Percentiles rank a stretch among this genome's conserved stretches.
Evolutionary conservation across 2,888 invertebrate species (phyloP).

Genomic region (Epinotia brunnichana): DNA sequence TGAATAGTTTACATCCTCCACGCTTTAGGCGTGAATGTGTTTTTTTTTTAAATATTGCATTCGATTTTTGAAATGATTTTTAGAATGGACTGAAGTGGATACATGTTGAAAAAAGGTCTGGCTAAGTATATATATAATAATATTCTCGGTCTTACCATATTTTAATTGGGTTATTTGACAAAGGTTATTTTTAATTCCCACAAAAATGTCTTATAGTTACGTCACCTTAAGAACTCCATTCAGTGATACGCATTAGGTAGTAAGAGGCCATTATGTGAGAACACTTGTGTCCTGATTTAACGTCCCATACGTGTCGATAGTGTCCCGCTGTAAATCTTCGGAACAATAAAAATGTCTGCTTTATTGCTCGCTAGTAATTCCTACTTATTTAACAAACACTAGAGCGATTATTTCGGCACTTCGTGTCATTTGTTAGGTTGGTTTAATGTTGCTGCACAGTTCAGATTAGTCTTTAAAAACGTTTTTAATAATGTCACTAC

Average conservation of each 20-base stretch:
- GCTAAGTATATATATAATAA: no score
- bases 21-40: background rate
- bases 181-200: background rate
- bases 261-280: slow-evolving; percentile 47
- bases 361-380: slow-evolving; percentile 61
- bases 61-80: background rate
- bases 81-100: no score
- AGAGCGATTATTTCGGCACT: slow-evolving; percentile 49
- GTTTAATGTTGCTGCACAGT: slow-evolving; percentile 3
- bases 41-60: background rate
- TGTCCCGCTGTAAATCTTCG: slow-evolving; percentile 60
- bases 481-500: background rate
- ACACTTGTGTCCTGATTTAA: slow-evolving; percentile 63
- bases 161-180: no score
- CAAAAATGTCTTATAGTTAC: background rate
- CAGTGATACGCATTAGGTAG: slow-evolving; percentile 28
- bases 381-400: slow-evolving; percentile 52
- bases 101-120: no score
- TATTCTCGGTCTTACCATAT: background rate
- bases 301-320: slow-evolving; percentile 63
- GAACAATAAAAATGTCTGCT: slow-evolving; percentile 61
- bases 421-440: slow-evolving; percentile 24
- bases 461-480: slow-evolving; percentile 6
- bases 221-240: slow-evolving; percentile 24
- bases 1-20: slow-evolving; percentile 15